These are phyloP conservation scores for Psittacula echo DNA, from an alignment of 2,797 vertebrate species.

Conservation along the genomic window DNA sequence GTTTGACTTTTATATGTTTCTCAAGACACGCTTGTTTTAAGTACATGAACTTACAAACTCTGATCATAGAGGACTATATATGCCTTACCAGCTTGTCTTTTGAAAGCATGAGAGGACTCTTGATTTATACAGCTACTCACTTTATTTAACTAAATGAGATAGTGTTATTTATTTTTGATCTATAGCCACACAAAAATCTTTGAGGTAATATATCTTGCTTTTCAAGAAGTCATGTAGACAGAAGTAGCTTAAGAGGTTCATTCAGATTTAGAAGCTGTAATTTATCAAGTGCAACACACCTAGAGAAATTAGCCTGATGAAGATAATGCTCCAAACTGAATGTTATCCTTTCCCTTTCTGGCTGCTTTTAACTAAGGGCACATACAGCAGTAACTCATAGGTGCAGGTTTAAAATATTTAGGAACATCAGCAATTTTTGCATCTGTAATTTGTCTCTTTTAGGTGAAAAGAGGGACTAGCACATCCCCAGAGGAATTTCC, in stretches of 20 bases:
- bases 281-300: conserved; percentile 43
- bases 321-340: conserved; percentile 23
- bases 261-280: conserved; percentile 56
- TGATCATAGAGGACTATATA: not conserved
- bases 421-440: conserved; percentile 21
- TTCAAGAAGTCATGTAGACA: conserved; percentile 37
- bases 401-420: conserved; percentile 13
- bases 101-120: not conserved
- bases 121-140: conserved; percentile 62
- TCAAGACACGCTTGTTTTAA: not conserved
- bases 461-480: not conserved
- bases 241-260: conserved; percentile 26
- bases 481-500: not conserved
- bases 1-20: not conserved
- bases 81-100: not conserved
- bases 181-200: conserved; percentile 53
- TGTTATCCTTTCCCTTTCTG: not conserved
- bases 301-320: conserved; percentile 51
- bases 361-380: conserved; percentile 21
- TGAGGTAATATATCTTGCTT: conserved; percentile 63
- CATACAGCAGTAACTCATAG: not conserved
- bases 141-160: conserved; percentile 65
- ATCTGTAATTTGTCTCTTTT: conserved; percentile 19
- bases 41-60: not conserved
- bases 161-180: conserved; percentile 66